Evolutionary conservation across 23 tunicate species (phyloP).

Genomic region (Ciona savignyi): DNA sequence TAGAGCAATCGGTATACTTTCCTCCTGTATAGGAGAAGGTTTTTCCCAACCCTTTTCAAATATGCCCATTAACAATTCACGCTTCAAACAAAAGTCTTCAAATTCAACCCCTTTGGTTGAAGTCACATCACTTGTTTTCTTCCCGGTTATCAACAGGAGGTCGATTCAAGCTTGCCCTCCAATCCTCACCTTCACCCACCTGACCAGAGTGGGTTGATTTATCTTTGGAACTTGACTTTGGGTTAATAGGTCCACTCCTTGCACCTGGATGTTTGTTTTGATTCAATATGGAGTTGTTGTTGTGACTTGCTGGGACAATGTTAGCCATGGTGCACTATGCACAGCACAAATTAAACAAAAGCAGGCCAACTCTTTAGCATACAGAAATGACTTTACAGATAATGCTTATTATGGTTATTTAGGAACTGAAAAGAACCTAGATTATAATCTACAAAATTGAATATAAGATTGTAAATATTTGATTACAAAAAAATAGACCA

Average conservation of each 20-base stretch:
- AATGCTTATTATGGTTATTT: too few species aligned
- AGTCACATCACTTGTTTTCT: slow-evolving; percentile 45
- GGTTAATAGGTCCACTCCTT: background rate
- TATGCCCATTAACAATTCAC: slow-evolving; percentile 94
- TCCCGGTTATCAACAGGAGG: slow-evolving; percentile 70
- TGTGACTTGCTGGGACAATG: background rate
- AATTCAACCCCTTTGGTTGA: slow-evolving; percentile 91
- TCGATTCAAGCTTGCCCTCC: slow-evolving; percentile 79
- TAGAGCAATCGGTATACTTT: slow-evolving; percentile 88
- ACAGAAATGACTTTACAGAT: too few species aligned
- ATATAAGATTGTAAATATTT: too few species aligned
- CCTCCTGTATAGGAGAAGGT: slow-evolving; percentile 98
- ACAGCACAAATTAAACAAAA: too few species aligned
- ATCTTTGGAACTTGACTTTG: background rate
- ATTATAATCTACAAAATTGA: too few species aligned
- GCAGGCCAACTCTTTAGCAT: too few species aligned
- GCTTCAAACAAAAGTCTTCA: slow-evolving; percentile 95
- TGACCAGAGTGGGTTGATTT: background rate
- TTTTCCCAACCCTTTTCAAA: slow-evolving; percentile 99
- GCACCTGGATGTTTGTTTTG: background rate
- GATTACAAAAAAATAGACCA: too few species aligned
- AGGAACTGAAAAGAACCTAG: too few species aligned
- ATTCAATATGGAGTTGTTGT: background rate
- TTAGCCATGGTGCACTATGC: slow-evolving; percentile 1
- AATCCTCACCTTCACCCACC: slow-evolving; percentile 79